These are phyloP conservation scores for Neolamprologus hecqui DNA, from an alignment of 2,113 vertebrate species.

Conservation along the genomic window DNA sequence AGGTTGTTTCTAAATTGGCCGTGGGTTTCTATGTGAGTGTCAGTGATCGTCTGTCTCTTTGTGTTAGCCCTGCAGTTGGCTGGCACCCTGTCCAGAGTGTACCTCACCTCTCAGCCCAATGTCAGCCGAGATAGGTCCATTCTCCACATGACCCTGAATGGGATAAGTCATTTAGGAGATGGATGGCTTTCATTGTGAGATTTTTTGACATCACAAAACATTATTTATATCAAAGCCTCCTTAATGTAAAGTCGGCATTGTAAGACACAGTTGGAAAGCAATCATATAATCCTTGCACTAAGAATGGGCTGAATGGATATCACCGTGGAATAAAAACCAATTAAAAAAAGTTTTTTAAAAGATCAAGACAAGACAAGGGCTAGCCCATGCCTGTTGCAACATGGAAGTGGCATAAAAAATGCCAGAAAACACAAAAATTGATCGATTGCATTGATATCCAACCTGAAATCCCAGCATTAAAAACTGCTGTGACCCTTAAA, in stretches of 20 bases:
- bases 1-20: neutral
- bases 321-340: neutral
- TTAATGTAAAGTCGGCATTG: neutral
- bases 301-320: neutral
- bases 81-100: neutral
- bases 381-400: neutral
- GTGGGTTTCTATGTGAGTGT: neutral
- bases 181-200: neutral
- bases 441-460: neutral
- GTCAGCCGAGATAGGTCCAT: neutral
- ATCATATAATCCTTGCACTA: neutral
- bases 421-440: neutral
- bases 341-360: fast-evolving
- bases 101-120: neutral
- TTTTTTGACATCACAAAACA: neutral
- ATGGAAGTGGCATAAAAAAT: neutral
- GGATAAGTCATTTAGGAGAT: neutral
- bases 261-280: neutral
- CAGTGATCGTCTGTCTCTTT: neutral
- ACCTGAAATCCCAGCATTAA: neutral
- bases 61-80: neutral
- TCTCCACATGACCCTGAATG: neutral
- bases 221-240: neutral
- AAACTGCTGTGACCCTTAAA: neutral
- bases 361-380: neutral